These are phyloP conservation scores for Sylvietta virens DNA, from an alignment of 2,113 vertebrate species.

Conservation along the genomic window DNA sequence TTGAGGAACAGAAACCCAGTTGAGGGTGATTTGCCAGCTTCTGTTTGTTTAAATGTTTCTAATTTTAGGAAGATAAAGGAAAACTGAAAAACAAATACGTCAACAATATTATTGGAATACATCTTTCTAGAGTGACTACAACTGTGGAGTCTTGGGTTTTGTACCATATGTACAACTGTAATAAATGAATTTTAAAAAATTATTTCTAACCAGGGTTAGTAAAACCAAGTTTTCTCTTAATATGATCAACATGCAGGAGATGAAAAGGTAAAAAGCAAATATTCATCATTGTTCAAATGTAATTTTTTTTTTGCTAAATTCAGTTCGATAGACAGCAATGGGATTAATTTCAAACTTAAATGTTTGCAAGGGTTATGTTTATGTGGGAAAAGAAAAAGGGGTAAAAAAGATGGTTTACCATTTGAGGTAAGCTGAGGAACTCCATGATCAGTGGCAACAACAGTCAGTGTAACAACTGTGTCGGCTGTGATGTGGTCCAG, in stretches of 20 bases:
- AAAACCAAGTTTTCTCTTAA: not conserved
- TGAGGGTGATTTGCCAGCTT: not conserved
- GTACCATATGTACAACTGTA: not conserved
- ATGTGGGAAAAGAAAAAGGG: not conserved
- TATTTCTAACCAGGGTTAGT: not conserved
- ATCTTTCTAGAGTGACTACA: not conserved
- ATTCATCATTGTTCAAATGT: not conserved
- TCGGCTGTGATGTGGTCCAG: slow-evolving; percentile 58
- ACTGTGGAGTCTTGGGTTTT: not conserved
- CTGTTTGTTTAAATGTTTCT: not conserved
- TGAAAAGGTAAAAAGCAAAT: not conserved
- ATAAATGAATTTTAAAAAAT: not conserved
- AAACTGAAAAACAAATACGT: not conserved
- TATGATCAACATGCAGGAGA: not conserved
- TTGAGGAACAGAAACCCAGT: not conserved
- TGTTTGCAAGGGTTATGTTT: not conserved
- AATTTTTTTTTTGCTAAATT: not conserved
- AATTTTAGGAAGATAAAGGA: not conserved
- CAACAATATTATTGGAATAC: not conserved
- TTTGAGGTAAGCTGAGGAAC: slow-evolving; percentile 60
- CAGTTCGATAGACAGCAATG: not conserved
- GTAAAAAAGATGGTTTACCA: slow-evolving; percentile 55
- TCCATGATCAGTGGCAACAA: slow-evolving; percentile 72
- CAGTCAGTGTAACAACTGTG: slow-evolving; percentile 53
- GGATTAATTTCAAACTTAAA: not conserved